phyloP scores from a whole-genome alignment of 2,113 vertebrate genomes.

The Lipophrys pholis region DNA sequence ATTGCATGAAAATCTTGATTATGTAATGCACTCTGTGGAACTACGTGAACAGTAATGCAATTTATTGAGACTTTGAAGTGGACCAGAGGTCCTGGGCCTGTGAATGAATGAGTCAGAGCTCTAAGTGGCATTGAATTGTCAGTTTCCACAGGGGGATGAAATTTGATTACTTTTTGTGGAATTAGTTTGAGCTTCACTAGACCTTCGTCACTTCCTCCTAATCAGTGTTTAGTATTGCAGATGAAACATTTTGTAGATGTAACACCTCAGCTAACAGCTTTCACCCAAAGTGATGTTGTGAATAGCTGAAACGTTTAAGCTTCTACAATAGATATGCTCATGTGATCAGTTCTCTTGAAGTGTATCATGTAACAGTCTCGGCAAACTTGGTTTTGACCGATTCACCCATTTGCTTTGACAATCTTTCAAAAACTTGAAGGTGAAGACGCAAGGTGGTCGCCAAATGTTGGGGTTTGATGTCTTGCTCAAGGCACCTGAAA shows the following conservation, averaged over 20 bases:
- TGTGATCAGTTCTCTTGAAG: not conserved
- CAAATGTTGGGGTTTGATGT: too few species aligned
- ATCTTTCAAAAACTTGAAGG: too few species aligned
- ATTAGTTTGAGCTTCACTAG: constrained; percentile 17
- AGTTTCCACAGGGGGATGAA: constrained; percentile 13
- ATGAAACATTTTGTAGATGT: not conserved
- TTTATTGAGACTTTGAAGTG: constrained; percentile 41
- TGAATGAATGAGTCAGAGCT: constrained; percentile 47
- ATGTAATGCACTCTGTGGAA: constrained; percentile 54
- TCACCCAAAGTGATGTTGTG: constrained; percentile 16
- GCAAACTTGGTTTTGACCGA: too few species aligned
- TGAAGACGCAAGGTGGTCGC: too few species aligned
- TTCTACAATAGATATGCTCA: not conserved
- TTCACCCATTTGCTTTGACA: too few species aligned
- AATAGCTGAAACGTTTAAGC: not conserved
- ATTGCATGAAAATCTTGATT: constrained; percentile 59
- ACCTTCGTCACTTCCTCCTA: constrained; percentile 25
- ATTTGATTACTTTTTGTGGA: constrained; percentile 35
- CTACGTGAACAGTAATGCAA: constrained; percentile 43
- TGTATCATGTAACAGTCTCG: too few species aligned
- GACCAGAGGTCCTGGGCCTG: constrained; percentile 9
- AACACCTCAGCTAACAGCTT: not conserved
- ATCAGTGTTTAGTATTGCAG: constrained; percentile 8
- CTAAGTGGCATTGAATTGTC: constrained; percentile 19
- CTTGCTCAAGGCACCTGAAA: too few species aligned